Base-by-base conservation (phyloP, 2,113 vertebrate genomes). In the Perognathus longimembris region DNA sequence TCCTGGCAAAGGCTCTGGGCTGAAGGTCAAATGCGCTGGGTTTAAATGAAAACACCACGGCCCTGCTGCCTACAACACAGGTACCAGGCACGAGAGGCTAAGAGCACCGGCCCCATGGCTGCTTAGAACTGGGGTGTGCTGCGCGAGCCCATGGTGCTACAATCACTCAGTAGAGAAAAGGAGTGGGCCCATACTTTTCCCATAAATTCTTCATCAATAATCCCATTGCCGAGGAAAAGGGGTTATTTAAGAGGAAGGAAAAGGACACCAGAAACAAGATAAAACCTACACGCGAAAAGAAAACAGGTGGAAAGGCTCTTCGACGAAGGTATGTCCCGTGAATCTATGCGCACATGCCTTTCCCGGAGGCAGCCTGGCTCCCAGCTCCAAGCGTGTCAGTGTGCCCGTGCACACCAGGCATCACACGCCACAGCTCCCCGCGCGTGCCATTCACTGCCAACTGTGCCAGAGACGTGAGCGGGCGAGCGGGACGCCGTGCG, bases 71-170 rank as follows among this genome's bases (percentile, higher is more conserved):
- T 59, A 12, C 4, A 1, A 10, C 0, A 0, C 71, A 36, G 88
- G 71, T n/a, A 7, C 76, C 9, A 0, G 75, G 64, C 57, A 30
- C 21, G 7, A 0, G 24, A 6, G 38, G 40, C 24, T 45, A 61
- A 1, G 5, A 14, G 71, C 4, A 21, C 28, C 1, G 1, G 20
- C 34, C 3, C 32, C 0, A 9, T 1, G 66, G 40, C 66, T 0
- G 36, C 5, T 12, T 42, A 1, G 0, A 24, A 26, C 14, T 4
- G 14, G 10, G 71, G 15, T 0, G 12, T 0, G 24, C 34, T 0
- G 4, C 1, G 32, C 70, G 71, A 0, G 0, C 0, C 6, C 34
- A 9, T 2, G 0, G 12, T 22, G 0, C 3, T 0, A 0, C 0
- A 12, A 5, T 8, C 74, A 50, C 28, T 34, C 0, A 11, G n/a